Percentiles rank a stretch among this genome's conserved stretches.
Conservation (phyloP, 2,888 invertebrate genomes). For the Stenodema calcarata region DNA sequence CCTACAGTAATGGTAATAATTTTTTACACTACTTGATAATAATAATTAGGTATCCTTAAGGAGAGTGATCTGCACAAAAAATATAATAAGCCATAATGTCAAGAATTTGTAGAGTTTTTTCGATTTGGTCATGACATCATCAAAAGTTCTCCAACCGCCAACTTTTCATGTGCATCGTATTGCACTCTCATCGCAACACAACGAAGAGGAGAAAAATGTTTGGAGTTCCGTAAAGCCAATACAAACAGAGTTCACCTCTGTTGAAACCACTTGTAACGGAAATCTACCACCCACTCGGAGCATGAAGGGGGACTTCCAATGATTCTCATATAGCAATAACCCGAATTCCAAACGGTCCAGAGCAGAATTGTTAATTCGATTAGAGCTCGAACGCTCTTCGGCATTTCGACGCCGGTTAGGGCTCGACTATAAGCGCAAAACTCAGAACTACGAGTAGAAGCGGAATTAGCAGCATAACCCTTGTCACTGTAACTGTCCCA, state of each 20-base stretch:
- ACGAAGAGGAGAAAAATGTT: too few relatives aligned
- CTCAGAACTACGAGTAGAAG: background rate
- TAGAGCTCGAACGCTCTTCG: background rate
- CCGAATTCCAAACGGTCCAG: background rate
- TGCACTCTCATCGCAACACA: too few relatives aligned
- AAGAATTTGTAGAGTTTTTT: too few relatives aligned
- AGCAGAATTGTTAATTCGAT: background rate
- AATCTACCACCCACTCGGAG: background rate
- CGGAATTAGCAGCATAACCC: conserved; percentile 8
- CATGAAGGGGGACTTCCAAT: background rate
- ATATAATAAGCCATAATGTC: too few relatives aligned
- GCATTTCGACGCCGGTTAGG: background rate
- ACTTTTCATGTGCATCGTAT: too few relatives aligned
- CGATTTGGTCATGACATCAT: too few relatives aligned
- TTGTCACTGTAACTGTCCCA: conserved; percentile 23
- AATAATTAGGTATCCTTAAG: too few relatives aligned
- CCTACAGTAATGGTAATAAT: too few relatives aligned
- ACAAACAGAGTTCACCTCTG: background rate
- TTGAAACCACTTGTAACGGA: background rate
- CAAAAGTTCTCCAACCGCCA: too few relatives aligned
- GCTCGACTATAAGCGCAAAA: background rate
- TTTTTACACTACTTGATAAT: too few relatives aligned
- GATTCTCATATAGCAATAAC: background rate
- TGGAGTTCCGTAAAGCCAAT: too few relatives aligned
- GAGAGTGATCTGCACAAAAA: too few relatives aligned